Evolutionary conservation across 2,113 vertebrate species (phyloP), one percentile per base, ranked within the genome.

Genomic region (Dasyurus viverrinus): DNA sequence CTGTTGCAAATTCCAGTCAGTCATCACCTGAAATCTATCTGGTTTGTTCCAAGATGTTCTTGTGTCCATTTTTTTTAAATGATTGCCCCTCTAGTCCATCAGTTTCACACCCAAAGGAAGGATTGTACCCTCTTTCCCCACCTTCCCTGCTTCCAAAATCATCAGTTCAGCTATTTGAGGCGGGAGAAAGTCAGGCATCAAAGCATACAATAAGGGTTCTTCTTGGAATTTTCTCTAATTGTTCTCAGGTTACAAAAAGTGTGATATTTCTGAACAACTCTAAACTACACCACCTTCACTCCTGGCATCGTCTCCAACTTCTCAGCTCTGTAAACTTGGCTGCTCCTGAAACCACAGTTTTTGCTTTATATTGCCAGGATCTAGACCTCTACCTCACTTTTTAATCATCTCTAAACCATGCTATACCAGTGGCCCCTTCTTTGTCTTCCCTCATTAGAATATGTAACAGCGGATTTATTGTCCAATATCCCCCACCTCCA

Each of bases 1-100:
- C 95, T 97, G 97, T 98, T 98, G 97, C 98, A 96, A 97, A 95
- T 76, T 94, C 96, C 93, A 95, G 92, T 68, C 54, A 94, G 91
- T 46, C 76, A 96, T 96, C 92, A 2, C 89, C 94, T 96, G 97
- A 96, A 98, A 97, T 97, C 97, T 97, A 96, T 91, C 76, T 91
- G 52, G 91, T 3, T 30, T 48, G 53, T 89, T 48, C 52, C 90
- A 53, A 93, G 60, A 91, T 46, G 19, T 25, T 84, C 6, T 84
- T 19, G 22, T 42, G 19, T 42, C n/a, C 68, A 84, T 84, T 84
- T 84, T 52, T 52, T 52, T 42, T 42, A 0, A 84, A 42, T 42
- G n/a, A 42, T 6, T 42, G n/a, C 14, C n/a, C n/a, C n/a, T 42
- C n/a, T 84, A 84, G n/a, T 6, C 68, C 68, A 84, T 1, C 7